Evolutionary conservation across 2,113 vertebrate genomes (phyloP).

Genomic region (Actenoides hombroni): DNA sequence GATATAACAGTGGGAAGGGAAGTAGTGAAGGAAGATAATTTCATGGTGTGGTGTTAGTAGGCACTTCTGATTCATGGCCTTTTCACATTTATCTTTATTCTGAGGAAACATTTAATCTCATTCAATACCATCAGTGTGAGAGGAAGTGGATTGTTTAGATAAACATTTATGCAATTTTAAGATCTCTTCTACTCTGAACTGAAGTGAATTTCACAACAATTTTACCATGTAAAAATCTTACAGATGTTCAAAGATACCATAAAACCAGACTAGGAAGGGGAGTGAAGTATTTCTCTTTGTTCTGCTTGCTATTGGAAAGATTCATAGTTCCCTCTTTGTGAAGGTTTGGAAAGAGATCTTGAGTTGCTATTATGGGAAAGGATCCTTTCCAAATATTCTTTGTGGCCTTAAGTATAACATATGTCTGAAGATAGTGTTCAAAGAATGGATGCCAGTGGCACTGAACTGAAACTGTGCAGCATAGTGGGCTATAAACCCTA

Average conservation of each 20-base stretch:
- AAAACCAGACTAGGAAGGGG: background rate
- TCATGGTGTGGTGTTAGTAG: rapidly evolving
- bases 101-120: background rate
- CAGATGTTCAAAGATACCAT: background rate
- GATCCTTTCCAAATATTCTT: background rate
- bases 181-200: background rate
- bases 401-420: background rate
- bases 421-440: background rate
- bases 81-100: background rate
- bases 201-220: background rate
- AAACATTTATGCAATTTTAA: background rate
- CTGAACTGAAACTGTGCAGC: background rate
- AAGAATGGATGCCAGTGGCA: background rate
- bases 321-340: background rate
- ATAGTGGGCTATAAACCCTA: background rate
- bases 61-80: background rate
- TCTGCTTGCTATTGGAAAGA: background rate
- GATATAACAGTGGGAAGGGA: background rate
- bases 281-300: background rate
- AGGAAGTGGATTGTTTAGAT: background rate
- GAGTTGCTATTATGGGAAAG: background rate
- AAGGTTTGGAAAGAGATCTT: background rate
- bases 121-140: background rate
- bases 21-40: background rate
- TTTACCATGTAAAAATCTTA: background rate